Conservation (phyloP, 2,113 vertebrate species). For the Microcebus griseorufus region DNA sequence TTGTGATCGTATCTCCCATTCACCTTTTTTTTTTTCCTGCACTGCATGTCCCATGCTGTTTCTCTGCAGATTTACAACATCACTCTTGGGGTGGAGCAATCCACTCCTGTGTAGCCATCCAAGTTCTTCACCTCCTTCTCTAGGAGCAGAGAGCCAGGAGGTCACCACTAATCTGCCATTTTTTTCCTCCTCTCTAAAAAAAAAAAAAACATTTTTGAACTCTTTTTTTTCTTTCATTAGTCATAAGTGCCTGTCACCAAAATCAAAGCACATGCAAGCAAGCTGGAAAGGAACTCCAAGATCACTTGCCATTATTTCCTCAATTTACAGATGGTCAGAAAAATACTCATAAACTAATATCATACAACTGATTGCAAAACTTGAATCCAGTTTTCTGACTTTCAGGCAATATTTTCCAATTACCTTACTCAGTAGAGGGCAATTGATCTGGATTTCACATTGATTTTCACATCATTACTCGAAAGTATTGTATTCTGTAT, state of each 20-base stretch:
- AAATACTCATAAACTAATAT: neutral
- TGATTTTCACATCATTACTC: neutral
- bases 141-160: too few species aligned
- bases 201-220: neutral
- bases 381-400: neutral
- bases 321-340: neutral
- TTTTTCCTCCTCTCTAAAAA: too few species aligned
- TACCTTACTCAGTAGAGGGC: neutral
- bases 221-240: neutral
- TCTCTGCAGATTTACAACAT: too few species aligned
- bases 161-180: too few species aligned
- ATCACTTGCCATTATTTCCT: neutral
- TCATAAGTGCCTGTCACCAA: neutral
- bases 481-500: neutral
- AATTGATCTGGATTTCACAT: neutral
- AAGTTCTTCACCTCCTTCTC: too few species aligned
- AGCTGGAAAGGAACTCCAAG: neutral
- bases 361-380: neutral
- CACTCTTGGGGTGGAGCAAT: too few species aligned
- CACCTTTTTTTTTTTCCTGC: too few species aligned
- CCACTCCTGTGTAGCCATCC: too few species aligned
- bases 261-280: neutral
- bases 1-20: too few species aligned
- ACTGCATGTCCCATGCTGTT: too few species aligned
- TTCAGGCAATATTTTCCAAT: neutral